Base-by-base conservation (phyloP, 2,797 vertebrate genomes). In the Buceros bicornis region DNA sequence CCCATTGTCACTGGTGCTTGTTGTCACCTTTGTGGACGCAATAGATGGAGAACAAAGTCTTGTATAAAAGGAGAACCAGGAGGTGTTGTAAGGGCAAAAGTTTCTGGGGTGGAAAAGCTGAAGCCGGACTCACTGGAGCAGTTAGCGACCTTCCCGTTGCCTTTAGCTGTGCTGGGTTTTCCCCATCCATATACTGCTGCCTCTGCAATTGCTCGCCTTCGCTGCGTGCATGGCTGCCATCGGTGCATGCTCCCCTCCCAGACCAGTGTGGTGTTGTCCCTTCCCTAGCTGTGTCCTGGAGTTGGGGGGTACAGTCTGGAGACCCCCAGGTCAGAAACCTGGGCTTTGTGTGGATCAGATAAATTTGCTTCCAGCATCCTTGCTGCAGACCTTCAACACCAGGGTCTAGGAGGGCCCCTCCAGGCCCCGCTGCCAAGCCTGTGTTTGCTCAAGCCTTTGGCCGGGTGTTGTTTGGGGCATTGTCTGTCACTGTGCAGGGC, bases 401-500 rank as follows among this genome's bases (percentile, higher is more conserved):
- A 35, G 65, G 80, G 54, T 7, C 42, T 8, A 54, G 6, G 10
- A 33, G 50, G 70, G 50, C 67, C 69, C 51, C 29, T 62, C 7
- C 57, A 40, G 45, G 76, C 65, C 65, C 72, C 67, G 47, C 43
- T 85, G 64, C 57, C 87, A 83, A 5, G 40, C 10, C 61, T 37
- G 18, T 47, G 51, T 37, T 82, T 86, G 18, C 77, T 67, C 77
- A 50, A 1, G 18, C 2, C 31, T 18, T 45, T 42, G 54, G 4
- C 24, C 0, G 35, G 64, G 33, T 10, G 11, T 20, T 48, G 20
- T 31, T 53, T 6, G 18, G 64, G 83, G 45, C 87, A 31, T 13
- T 0, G 5, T 19, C 33, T 37, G 24, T n/a, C 0, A 0, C 6
- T 4, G 18, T 35, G n/a, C 5, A 0, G n/a, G 76, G 54, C 79